Evolutionary conservation across 2,888 invertebrate genomes (phyloP), one percentile per base, ranked within the genome.

Genomic region (Hirtodrosophila cameraria): DNA sequence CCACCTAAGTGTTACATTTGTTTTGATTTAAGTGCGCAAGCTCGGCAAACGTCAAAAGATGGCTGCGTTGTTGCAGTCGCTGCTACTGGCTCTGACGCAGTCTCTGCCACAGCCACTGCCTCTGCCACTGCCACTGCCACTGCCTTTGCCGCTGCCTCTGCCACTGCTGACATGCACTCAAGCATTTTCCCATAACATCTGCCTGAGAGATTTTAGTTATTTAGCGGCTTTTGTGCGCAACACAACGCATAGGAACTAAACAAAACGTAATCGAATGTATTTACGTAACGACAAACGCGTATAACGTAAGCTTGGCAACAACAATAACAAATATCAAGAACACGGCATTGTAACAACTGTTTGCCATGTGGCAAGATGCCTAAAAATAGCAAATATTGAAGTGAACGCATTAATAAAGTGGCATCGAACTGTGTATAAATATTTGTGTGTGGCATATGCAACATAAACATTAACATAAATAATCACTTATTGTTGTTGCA

Each of bases 301-400:
- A 30, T 25, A 60, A 25, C 55, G 55, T 64, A 71, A 49, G 43
- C 35, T 20, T 35, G 48, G 11, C 27, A 25, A 39, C 28, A 43
- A 60, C 36, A 45, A 52, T 27, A 60, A 49, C 43, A 55, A 54
- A 65, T 18, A 48, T 11, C 11, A 62, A 48, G 35, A 23, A 49
- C 43, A 2, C 23, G 23, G 54, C 30, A 20, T 46, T 39, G 9
- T 31, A 50, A 33, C 38, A 33, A 48, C 28, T 59, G 48, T 33
- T 64, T 58, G 49, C 31, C 36, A 23, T 54, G 42, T 65, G 53
- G 54, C 48, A 53, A 49, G 41, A 31, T 48, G 60, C 23, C 54
- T 66, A 69, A 66, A 69, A 73, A 73, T 69, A 69, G 54, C 45
- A 58, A 60, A 66, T 73, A 69, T 69, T 74, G 73, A 69, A 73